phyloP scores from a whole-genome alignment of 2,113 vertebrate genomes.

The Odocoileus hemionus region DNA sequence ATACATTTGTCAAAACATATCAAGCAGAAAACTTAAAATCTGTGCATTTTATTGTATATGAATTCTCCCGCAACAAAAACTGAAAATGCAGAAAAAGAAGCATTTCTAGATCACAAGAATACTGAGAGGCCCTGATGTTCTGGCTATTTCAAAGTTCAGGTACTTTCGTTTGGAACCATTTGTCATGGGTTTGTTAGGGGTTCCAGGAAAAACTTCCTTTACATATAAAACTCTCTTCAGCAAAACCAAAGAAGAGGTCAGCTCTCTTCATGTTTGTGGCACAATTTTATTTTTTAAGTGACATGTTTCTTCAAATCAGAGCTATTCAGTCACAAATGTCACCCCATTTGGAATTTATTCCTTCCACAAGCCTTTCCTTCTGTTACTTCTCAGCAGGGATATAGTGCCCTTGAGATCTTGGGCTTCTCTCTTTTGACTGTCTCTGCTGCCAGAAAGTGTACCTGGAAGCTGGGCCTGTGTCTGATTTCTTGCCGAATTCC shows the following conservation, averaged over 20 bases:
- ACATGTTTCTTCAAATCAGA: not conserved
- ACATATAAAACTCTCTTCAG: conserved; percentile 17
- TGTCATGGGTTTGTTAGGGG: not conserved
- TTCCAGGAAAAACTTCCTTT: not conserved
- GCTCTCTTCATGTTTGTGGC: not conserved
- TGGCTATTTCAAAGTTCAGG: not conserved
- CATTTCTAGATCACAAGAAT: not conserved
- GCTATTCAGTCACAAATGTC: not conserved
- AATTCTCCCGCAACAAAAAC: not conserved
- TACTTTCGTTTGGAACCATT: not conserved
- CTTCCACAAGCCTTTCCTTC: not conserved
- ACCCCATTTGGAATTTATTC: not conserved
- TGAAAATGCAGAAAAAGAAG: not conserved
- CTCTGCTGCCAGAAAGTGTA: not conserved
- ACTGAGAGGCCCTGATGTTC: not conserved
- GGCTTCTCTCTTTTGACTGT: not conserved
- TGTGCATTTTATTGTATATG: not conserved
- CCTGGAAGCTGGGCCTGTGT: not conserved
- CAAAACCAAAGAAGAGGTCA: not conserved
- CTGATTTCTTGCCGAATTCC: not conserved
- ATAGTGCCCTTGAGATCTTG: not conserved
- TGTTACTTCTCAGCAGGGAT: not conserved
- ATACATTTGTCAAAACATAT: not conserved
- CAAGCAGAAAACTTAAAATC: not conserved
- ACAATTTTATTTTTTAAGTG: not conserved